Evolutionary conservation across 2,797 vertebrate genomes (phyloP), one percentile per base, ranked within the genome.

Genomic region (Ceryle rudis): DNA sequence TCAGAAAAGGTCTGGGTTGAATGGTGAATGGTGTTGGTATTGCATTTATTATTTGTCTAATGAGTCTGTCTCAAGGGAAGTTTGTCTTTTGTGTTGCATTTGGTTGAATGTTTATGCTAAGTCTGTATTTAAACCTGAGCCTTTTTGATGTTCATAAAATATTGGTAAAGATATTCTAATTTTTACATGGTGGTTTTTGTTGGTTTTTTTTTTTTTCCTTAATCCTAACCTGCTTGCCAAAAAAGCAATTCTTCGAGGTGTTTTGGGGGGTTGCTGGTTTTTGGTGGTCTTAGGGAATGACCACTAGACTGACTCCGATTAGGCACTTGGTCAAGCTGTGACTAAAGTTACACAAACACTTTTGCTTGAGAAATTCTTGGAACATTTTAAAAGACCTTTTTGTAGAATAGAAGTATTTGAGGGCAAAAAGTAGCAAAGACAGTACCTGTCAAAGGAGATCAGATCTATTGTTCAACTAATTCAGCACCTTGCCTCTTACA

Each of bases 1-100:
- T 94, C 58, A 57, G 78, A 35, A 86, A 64, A 94, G 33, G 61
- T 67, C 61, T 94, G 47, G 33, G 44, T 7, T 39, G 65, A 67
- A 35, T 23, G 46, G 14, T 49, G 73, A 81, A 41, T 55, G 14
- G 35, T 1, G 0, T 71, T 91, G 69, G 60, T 71, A 31, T 86
- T 87, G 11, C 6, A 3, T 16, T 4, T 26, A 14, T 74, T 0
- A 0, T 54, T 90, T 52, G 18, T 51, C 62, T 67, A 46, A 58
- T 31, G n/a, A 87, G 23, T 31, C 7, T 54, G n/a, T 66, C 75
- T 51, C 29, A 7, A 41, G 49, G 65, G 82, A 28, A 61, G 28
- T 37, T 93, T 78, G 44, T 33, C 31, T 83, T 92, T 54, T 29
- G 44, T 9, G 0, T 10, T 60, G 73, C 5, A 3, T 69, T 20